Conservation (phyloP, 2,888 invertebrate genomes). For the Pteria penguin region DNA sequence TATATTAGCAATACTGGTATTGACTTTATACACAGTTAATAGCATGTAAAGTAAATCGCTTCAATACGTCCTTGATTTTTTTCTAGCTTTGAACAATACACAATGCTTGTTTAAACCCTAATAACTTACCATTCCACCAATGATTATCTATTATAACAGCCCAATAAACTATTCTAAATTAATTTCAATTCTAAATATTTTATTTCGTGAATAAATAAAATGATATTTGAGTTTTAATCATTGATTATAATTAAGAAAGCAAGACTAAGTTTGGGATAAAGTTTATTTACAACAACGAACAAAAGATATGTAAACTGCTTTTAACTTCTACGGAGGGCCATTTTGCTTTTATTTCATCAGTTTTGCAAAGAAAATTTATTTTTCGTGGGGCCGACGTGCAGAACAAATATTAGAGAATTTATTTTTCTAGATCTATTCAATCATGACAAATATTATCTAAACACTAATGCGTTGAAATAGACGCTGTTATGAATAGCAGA, state of each 20-base stretch:
- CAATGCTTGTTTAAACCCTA: no score
- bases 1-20: no score
- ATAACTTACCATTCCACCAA: no score
- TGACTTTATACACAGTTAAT: no score
- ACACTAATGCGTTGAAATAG: background rate
- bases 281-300: slow-evolving; percentile 22
- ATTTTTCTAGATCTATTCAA: background rate
- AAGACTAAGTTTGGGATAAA: slow-evolving; percentile 1
- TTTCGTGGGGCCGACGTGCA: background rate
- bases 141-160: no score
- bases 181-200: background rate
- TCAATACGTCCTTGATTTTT: no score
- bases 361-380: background rate
- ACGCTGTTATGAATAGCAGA: background rate
- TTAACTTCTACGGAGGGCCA: slow-evolving; percentile 13
- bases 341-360: slow-evolving; percentile 10
- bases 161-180: no score
- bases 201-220: background rate
- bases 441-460: background rate
- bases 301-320: slow-evolving; percentile 18
- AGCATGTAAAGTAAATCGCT: no score
- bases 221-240: background rate
- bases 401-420: background rate
- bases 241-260: slow-evolving; percentile 12
- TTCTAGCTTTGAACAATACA: no score